Evolutionary conservation across 64 coral and sea anemone genomes (phyloP), one percentile per base, ranked within the genome.

Genomic region (Montipora efflorescens): DNA sequence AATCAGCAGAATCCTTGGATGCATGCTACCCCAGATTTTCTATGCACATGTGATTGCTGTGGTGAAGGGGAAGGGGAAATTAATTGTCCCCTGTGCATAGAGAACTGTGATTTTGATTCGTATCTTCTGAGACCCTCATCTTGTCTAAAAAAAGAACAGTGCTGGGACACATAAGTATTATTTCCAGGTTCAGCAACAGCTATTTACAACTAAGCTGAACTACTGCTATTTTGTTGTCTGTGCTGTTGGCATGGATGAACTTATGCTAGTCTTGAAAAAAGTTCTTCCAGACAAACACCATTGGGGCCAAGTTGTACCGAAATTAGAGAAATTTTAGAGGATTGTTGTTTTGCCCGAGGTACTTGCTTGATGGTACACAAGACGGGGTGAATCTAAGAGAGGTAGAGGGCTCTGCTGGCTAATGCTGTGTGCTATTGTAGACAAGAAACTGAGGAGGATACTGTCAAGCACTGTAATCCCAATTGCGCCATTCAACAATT

Each of bases 11-110:
- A 36, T 36, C 36, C 36, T 36, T 36, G 36, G 36, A 0, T 36
- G 36, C 67, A 94, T 89, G 92, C 86, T 11, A 82, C 66, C 4
- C 92, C 92, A 23, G 61, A 64, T 15, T 64, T 55, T 64, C 14
- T 64, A 12, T 64, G 14, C 14, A 4, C 9, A 64, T 64, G 92
- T 89, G 78, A 94, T 67, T 94, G 78, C n/a, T 89, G 92, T 89
- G 92, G 92, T 11, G 47, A 28, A 36, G 86, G 91, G 0, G 93
- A 88, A 91, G 95, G 95, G 15, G 95, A 96, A 76, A 59, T 96
- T 13, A 93, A 96, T 28, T 96, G 91, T 61, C 91, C 90, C 6
- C 46, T 90, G 0, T 93, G 90, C 14, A 28, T 78, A 19, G 94
- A 95, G 1, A 88, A 88, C 47, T 92, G 94, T 76, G 82, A 95